Evolutionary conservation across 2,888 invertebrate genomes (phyloP).

Genomic region (Cerastoderma edule): DNA sequence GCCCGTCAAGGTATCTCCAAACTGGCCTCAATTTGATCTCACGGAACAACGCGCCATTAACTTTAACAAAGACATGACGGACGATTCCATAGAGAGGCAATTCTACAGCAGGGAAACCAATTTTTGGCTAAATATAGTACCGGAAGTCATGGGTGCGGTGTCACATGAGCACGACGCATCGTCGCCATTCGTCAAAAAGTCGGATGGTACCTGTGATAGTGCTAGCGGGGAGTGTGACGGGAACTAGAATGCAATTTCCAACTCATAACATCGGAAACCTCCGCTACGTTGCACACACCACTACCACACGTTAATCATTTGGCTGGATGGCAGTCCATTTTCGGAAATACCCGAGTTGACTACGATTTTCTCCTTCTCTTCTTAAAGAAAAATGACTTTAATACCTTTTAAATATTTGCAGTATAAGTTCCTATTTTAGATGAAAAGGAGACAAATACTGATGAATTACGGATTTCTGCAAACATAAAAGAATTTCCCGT

Average conservation of each 20-base stretch:
- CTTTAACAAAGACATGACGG: conserved; percentile 2
- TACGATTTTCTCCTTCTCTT: too few species aligned
- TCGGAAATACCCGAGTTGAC: too few species aligned
- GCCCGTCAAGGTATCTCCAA: not conserved
- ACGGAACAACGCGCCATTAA: not conserved
- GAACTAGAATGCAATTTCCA: not conserved
- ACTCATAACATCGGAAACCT: too few species aligned
- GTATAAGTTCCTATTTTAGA: too few species aligned
- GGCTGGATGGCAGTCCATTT: too few species aligned
- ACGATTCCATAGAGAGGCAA: not conserved
- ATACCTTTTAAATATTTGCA: too few species aligned
- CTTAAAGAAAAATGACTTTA: too few species aligned
- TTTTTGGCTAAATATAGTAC: conserved; percentile 25
- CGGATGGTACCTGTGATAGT: not conserved
- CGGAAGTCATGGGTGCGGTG: conserved; percentile 14
- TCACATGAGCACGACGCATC: conserved; percentile 5
- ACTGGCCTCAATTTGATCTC: conserved; percentile 16
- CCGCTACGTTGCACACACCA: too few species aligned
- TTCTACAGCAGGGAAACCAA: conserved; percentile 17
- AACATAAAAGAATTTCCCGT: too few species aligned
- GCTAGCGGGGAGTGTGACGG: not conserved
- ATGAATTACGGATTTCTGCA: too few species aligned
- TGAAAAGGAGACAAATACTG: too few species aligned
- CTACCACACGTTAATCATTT: too few species aligned
- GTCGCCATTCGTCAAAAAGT: not conserved